A percentile compares a stretch with the other conserved stretches of the same genome.
phyloP scores from a whole-genome alignment of 2,888 invertebrate genomes.

The Calephelis perditalis region DNA sequence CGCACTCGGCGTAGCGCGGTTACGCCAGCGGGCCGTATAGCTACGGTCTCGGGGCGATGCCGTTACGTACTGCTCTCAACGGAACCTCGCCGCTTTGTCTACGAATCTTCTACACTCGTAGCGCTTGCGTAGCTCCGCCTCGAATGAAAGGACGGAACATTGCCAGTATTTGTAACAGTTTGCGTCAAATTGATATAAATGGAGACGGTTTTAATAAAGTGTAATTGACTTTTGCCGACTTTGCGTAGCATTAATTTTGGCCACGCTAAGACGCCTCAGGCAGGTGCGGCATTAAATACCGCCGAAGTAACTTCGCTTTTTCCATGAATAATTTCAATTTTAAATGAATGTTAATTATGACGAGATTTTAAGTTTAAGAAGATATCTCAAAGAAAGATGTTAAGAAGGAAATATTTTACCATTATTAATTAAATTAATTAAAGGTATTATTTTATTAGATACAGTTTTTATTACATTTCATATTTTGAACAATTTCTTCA shows the following conservation, averaged over 20 bases:
- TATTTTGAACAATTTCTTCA: no score
- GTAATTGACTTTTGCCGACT: conserved; percentile 78
- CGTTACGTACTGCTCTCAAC: conserved; percentile 44
- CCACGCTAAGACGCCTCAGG: conserved; percentile 73
- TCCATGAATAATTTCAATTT: conserved; percentile 70
- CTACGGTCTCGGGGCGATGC: conserved; percentile 48
- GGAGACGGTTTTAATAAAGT: conserved; percentile 78
- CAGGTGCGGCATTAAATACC: conserved; percentile 73
- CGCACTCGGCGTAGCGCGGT: conserved; percentile 35
- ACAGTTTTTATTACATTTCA: no score
- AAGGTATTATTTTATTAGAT: neutral
- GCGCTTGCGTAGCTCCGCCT: conserved; percentile 77
- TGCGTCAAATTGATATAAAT: conserved; percentile 79
- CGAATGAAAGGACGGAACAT: conserved; percentile 74
- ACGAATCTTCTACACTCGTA: conserved; percentile 42
- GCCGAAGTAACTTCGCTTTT: conserved; percentile 61
- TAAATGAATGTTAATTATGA: conserved; percentile 72
- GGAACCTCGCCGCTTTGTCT: conserved; percentile 41
- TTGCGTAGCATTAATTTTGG: conserved; percentile 76
- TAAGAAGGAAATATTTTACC: conserved; percentile 29
- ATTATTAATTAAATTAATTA: conserved; percentile 11
- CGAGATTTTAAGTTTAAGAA: conserved; percentile 57
- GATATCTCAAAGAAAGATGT: conserved; percentile 32
- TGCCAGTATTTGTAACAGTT: conserved; percentile 78
- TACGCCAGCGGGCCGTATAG: conserved; percentile 41